A percentile compares a stretch with the other conserved stretches of the same genome.
Evolutionary conservation across 2,797 vertebrate species (phyloP).

Genomic region (Cossypha heuglini): DNA sequence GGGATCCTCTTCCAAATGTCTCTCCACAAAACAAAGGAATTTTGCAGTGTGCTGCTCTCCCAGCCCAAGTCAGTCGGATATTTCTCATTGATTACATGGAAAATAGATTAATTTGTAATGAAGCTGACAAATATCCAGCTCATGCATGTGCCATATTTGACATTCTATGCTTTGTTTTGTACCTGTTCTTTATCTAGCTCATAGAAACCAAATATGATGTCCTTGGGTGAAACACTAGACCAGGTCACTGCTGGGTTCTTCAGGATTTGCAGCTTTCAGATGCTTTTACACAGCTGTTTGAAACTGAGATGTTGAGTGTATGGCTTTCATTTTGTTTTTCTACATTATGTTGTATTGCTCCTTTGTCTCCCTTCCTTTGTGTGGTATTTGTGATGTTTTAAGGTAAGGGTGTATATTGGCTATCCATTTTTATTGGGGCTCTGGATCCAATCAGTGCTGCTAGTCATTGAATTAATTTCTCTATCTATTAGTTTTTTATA

Average conservation of each 20-base stretch:
- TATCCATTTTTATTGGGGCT: slow-evolving; percentile 12
- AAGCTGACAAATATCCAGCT: neutral
- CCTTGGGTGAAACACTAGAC: neutral
- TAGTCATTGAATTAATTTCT: neutral
- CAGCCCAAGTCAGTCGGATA: neutral
- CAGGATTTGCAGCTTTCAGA: slow-evolving; percentile 28
- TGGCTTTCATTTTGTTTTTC: slow-evolving; percentile 14
- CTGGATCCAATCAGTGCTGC: slow-evolving; percentile 26
- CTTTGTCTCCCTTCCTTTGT: neutral
- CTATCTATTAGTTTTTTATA: neutral
- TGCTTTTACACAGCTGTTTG: neutral
- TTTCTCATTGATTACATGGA: neutral
- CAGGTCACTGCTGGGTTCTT: neutral
- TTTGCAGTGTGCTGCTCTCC: neutral
- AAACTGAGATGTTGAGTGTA: neutral
- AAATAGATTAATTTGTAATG: neutral
- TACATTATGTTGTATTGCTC: neutral
- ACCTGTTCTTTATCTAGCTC: neutral
- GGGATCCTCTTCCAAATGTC: neutral
- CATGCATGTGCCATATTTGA: neutral
- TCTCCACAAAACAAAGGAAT: neutral
- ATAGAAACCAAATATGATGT: neutral
- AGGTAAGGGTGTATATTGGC: neutral
- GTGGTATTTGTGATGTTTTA: neutral
- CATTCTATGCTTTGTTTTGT: neutral